Conservation (phyloP, 2,113 vertebrate genomes). For the Lepidiolamprologus cunningtoni region DNA sequence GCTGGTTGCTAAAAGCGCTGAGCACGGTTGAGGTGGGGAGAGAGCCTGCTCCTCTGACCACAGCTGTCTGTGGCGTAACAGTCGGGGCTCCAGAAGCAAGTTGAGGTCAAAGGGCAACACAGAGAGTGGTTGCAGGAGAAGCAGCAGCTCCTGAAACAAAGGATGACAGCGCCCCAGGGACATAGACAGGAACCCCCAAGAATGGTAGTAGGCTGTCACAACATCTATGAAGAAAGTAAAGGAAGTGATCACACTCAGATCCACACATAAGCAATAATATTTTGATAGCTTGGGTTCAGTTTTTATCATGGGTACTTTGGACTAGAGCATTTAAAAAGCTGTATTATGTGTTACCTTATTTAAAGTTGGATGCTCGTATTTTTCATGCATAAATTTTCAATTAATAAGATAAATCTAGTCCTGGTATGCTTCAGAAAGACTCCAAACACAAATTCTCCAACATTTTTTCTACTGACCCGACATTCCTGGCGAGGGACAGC, state of each 20-base stretch:
- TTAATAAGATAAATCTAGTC: neutral
- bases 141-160: constrained; percentile 87
- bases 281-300: neutral
- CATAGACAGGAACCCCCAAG: constrained; percentile 85
- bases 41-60: constrained; percentile 68
- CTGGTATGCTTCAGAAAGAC: neutral
- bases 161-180: constrained; percentile 76
- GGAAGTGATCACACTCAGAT: neutral
- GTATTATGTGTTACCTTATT: neutral
- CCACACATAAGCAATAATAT: neutral
- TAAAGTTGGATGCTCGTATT: neutral
- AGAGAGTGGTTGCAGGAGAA: constrained; percentile 88
- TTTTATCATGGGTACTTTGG: neutral
- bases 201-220: constrained; percentile 83
- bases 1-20: constrained; percentile 76
- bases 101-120: constrained; percentile 90
- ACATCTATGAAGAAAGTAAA: constrained; percentile 71
- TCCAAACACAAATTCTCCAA: neutral
- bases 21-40: constrained; percentile 72
- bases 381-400: neutral
- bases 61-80: constrained; percentile 75
- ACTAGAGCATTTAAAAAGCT: neutral
- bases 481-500: neutral
- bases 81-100: constrained; percentile 81
- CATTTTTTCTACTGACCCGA: neutral